Conservation (phyloP, 2,797 vertebrate species). For the Acanthiza pusilla region DNA sequence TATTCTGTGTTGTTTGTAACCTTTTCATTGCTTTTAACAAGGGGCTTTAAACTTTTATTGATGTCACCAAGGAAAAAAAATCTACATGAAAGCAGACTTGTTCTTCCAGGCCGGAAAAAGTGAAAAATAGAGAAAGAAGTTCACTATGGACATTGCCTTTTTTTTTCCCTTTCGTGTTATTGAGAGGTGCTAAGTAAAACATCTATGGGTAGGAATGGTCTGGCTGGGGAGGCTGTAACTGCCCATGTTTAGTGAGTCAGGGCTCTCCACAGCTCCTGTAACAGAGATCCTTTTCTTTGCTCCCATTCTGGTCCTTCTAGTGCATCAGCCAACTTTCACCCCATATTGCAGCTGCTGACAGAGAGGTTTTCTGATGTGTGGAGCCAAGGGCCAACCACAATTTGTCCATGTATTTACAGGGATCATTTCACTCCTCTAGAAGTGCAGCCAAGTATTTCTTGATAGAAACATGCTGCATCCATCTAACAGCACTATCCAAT, state of each 20-base stretch:
- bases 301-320: slow-evolving; percentile 26
- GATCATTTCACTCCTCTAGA: slow-evolving; percentile 56
- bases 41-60: neutral
- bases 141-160: neutral
- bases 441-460: slow-evolving; percentile 24
- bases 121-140: neutral
- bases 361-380: slow-evolving; percentile 58
- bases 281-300: slow-evolving; percentile 59
- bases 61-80: neutral
- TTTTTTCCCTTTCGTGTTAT: neutral
- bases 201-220: neutral
- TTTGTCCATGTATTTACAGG: slow-evolving; percentile 59
- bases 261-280: slow-evolving; percentile 1
- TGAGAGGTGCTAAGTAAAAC: slow-evolving; percentile 42
- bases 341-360: slow-evolving; percentile 50
- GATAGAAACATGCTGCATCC: slow-evolving; percentile 55
- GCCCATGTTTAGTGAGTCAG: slow-evolving; percentile 4
- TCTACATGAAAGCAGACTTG: neutral
- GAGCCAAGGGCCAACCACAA: slow-evolving; percentile 53
- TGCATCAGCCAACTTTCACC: slow-evolving; percentile 48
- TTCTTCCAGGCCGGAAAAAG: neutral
- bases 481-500: slow-evolving; percentile 40
- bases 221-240: neutral
- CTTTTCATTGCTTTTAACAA: neutral
- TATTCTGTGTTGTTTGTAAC: neutral